Conservation (phyloP, 92 coral and sea anemone genomes). For the Epizoanthus rinbou region DNA sequence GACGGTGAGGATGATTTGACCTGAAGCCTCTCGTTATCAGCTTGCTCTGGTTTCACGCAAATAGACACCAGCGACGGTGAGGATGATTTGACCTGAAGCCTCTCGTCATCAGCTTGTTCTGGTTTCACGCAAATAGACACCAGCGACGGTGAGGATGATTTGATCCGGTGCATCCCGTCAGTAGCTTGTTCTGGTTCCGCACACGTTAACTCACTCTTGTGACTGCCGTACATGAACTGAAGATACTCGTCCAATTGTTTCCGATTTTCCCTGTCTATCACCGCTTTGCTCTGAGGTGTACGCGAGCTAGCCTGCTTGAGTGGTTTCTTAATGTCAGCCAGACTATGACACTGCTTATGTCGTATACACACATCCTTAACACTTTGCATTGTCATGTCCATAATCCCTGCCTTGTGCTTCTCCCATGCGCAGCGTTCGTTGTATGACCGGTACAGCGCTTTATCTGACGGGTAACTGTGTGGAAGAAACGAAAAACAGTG, state of each 20-base stretch:
- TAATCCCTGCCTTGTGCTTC: constrained; percentile 51
- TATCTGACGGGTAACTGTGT: constrained; percentile 69
- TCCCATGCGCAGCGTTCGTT: constrained; percentile 87
- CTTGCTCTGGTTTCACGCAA: not conserved
- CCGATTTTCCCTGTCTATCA: constrained; percentile 35
- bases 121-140: not conserved
- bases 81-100: not conserved
- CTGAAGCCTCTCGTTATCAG: not conserved
- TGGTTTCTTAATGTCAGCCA: constrained; percentile 37
- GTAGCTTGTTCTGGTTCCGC: no score
- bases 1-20: constrained; percentile 1
- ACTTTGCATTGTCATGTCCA: constrained; percentile 49
- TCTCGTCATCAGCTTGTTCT: not conserved
- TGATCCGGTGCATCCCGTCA: not conserved
- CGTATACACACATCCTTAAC: constrained; percentile 64
- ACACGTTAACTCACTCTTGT: constrained; percentile 39
- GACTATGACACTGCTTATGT: constrained; percentile 41
- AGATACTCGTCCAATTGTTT: constrained; percentile 49
- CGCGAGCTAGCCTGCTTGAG: constrained; percentile 18
- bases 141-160: not conserved
- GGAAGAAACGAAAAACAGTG: constrained; percentile 13
- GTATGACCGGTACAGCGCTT: constrained; percentile 76
- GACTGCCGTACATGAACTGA: constrained; percentile 73
- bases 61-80: not conserved
- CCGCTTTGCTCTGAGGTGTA: constrained; percentile 44